Evolutionary conservation across 2,888 invertebrate species (phyloP), one percentile per base, ranked within the genome.

Genomic region (Galerucella nymphaeae): DNA sequence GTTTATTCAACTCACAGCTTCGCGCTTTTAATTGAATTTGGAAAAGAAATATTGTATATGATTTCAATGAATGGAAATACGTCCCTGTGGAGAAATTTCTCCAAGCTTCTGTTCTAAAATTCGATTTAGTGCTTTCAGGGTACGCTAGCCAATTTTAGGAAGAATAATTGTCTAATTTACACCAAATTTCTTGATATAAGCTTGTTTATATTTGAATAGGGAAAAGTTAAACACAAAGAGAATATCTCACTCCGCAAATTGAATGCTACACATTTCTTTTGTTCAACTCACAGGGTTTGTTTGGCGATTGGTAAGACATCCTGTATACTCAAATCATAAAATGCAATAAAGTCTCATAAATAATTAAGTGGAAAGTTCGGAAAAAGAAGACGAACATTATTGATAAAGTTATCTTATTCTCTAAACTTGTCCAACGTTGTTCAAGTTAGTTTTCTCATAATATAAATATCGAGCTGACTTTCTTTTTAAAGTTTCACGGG

Each of bases 141-240:
- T 62, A n/a, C 59, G 6, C 59, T 16, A 59, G 38, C 59, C 63
- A 50, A 67, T 67, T 63, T 72, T 45, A 30, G 30, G 58, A 67
- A 67, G 66, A 72, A 72, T 58, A 67, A 66, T 62, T 67, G 63
- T 20, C 42, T 67, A 63, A 63, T 66, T 67, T 72, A 66, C 55
- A 58, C 30, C 42, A 45, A 58, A 70, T 64, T 70, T 65, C 45
- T 38, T 64, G 48, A 59, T 59, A 70, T 58, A 57, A 70, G 57
- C 45, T 58, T 70, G 58, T 63, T 70, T 63, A 70, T 70, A 64
- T 63, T 41, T 57, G 58, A 64, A 70, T 53, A 41, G 55, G 59
- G 16, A 59, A 59, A 70, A 70, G 65, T 70, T 70, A 30, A 55
- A 23, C 59, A 30, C 30, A 38, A 38, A 38, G 59, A 18, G 59